Base-by-base conservation (phyloP, 2,888 invertebrate genomes). In the Drosophila nr. fundita region DNA sequence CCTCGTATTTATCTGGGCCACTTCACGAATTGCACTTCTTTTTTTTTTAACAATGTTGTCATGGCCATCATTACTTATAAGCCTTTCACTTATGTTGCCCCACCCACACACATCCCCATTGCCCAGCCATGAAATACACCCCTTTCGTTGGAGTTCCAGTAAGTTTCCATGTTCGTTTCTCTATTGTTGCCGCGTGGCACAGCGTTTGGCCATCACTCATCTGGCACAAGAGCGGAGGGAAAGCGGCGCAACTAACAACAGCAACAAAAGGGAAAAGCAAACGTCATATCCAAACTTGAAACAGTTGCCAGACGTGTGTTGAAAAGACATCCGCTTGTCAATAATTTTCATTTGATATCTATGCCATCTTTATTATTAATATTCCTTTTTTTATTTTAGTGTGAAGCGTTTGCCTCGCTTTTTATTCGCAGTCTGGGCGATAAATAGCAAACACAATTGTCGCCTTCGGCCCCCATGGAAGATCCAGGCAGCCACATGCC, bases 361-460 rank as follows among this genome's bases (percentile, higher is more conserved):
- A 11, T 52, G 45, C 27, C 34, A n/a, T 40, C 7, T 11, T 4
- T 48, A 65, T 64, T 78, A 78, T 68, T 78, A 64, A 73, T 76
- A 73, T 78, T 36, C 27, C 6, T 18, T 27, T n/a, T 5, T 24
- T 18, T 66, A 59, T 62, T 61, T 63, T 42, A 55, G 36, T 62
- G 58, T 61, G 40, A 66, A 38, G n/a, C 42, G 59, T 21, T 53
- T 57, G 45, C 42, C n/a, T 49, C 21, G 59, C 57, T 66, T 49
- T 66, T 69, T 69, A 65, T 62, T 60, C 34, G 68, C 64, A 53
- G 70, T 62, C 69, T 66, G 62, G 67, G 73, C 83, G 75, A 85
- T 85, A 84, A 84, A 87, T 85, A 82, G 75, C 70, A 63, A 29
- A 73, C 69, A 80, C 78, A 85, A 83, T 82, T 87, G 82, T 75